Evolutionary conservation across 2,797 vertebrate genomes (phyloP).

Genomic region (Distichodus sexfasciatus): DNA sequence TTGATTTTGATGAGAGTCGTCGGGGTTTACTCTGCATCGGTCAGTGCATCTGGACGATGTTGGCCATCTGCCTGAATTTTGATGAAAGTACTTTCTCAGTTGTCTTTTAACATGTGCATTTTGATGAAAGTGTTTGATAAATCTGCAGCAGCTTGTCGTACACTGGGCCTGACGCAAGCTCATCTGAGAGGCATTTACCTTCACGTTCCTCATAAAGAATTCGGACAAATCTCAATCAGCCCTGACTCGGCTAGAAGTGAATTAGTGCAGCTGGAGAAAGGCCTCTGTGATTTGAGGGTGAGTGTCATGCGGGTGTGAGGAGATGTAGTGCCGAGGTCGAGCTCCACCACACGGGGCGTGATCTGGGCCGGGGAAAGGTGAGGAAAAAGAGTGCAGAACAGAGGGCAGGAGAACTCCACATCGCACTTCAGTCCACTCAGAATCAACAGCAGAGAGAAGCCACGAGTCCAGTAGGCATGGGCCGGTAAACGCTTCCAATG

Average conservation of each 20-base stretch:
- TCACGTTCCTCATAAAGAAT: neutral
- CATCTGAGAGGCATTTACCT: too few relatives aligned
- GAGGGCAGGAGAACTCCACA: conserved; percentile 19
- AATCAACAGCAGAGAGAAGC: conserved; percentile 30
- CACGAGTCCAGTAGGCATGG: too few relatives aligned
- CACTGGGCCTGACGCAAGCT: too few relatives aligned
- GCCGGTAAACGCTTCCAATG: too few relatives aligned
- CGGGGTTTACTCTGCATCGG: too few relatives aligned
- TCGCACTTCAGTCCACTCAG: conserved; percentile 11
- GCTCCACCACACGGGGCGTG: conserved; percentile 4
- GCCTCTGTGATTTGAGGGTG: conserved; percentile 4
- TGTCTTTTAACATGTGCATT: too few relatives aligned
- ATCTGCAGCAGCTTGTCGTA: too few relatives aligned
- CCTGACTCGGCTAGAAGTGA: neutral
- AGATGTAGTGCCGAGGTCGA: neutral
- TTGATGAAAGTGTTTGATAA: too few relatives aligned
- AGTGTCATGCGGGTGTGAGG: neutral
- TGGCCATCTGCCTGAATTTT: too few relatives aligned
- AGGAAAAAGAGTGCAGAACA: conserved; percentile 14
- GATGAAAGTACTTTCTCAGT: too few relatives aligned
- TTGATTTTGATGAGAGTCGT: too few relatives aligned
- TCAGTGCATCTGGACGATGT: too few relatives aligned
- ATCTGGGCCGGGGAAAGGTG: conserved; percentile 49
- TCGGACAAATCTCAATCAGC: neutral
- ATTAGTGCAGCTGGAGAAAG: neutral